A percentile compares a stretch with the other conserved stretches of the same genome.
Conservation (phyloP, 92 coral and sea anemone genomes). For the Parazoanthus swiftii region DNA sequence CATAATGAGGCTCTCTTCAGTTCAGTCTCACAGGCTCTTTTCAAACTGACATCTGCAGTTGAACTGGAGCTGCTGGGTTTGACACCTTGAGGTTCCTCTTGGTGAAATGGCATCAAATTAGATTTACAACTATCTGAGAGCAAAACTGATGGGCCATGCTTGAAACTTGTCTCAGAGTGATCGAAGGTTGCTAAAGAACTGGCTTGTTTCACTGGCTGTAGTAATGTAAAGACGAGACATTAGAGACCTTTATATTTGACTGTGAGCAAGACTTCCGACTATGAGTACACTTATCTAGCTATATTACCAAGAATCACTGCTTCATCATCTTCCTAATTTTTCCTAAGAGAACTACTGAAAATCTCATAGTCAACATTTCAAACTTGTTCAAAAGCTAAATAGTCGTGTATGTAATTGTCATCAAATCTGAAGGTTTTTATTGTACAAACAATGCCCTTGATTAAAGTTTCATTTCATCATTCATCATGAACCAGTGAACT, state of each 20-base stretch:
- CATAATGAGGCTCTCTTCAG: background rate
- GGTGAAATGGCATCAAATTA: background rate
- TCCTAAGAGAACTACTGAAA: no score
- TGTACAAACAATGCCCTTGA: no score
- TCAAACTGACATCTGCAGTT: background rate
- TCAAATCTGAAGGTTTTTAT: no score
- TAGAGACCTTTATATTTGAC: background rate
- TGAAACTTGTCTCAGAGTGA: background rate
- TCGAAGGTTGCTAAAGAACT: background rate
- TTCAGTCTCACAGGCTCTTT: background rate
- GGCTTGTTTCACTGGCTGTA: background rate
- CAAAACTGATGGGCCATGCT: background rate
- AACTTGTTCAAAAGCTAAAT: no score
- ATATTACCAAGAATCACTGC: no score
- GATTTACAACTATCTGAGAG: background rate
- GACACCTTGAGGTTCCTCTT: background rate
- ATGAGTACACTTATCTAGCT: no score
- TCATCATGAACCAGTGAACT: no score
- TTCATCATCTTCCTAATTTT: no score
- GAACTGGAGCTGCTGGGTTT: background rate
- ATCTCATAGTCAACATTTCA: no score
- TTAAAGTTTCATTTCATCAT: no score
- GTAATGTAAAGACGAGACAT: background rate
- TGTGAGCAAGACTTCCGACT: no score
- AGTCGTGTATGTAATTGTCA: no score